Evolutionary conservation across 2,797 vertebrate genomes (phyloP).

Genomic region (Ataeniobius toweri): DNA sequence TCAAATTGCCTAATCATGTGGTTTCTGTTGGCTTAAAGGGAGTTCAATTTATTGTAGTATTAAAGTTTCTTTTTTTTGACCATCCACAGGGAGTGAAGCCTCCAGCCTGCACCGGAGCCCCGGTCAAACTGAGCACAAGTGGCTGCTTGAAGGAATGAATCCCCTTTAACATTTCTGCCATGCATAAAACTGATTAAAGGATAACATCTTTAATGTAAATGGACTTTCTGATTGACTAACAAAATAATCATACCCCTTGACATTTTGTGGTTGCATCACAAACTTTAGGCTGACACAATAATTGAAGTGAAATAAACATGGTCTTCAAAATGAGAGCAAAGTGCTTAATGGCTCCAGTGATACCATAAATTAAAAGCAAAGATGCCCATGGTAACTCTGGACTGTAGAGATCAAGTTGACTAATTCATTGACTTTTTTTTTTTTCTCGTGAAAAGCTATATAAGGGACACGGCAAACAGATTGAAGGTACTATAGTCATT

Average conservation of each 20-base stretch:
- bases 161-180: not conserved
- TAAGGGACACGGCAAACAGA: too few relatives aligned
- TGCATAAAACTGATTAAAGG: not conserved
- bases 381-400: not conserved
- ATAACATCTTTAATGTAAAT: not conserved
- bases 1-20: too few relatives aligned
- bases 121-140: slow-evolving; percentile 67
- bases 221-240: not conserved
- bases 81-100: slow-evolving; percentile 82
- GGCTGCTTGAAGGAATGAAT: slow-evolving; percentile 60
- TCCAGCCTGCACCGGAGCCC: slow-evolving; percentile 71
- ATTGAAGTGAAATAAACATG: too few relatives aligned
- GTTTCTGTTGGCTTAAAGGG: too few relatives aligned
- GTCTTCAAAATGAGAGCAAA: too few relatives aligned
- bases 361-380: not conserved
- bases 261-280: not conserved
- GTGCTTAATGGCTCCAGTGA: too few relatives aligned
- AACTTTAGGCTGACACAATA: not conserved
- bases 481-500: too few relatives aligned
- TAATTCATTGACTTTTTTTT: not conserved
- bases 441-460: too few relatives aligned
- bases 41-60: not conserved
- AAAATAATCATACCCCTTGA: not conserved
- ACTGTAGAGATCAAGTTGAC: not conserved
- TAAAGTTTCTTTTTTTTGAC: not conserved